A percentile compares a stretch with the other conserved stretches of the same genome.
Evolutionary conservation across 2,888 invertebrate genomes (phyloP).

Genomic region (Pteria penguin): DNA sequence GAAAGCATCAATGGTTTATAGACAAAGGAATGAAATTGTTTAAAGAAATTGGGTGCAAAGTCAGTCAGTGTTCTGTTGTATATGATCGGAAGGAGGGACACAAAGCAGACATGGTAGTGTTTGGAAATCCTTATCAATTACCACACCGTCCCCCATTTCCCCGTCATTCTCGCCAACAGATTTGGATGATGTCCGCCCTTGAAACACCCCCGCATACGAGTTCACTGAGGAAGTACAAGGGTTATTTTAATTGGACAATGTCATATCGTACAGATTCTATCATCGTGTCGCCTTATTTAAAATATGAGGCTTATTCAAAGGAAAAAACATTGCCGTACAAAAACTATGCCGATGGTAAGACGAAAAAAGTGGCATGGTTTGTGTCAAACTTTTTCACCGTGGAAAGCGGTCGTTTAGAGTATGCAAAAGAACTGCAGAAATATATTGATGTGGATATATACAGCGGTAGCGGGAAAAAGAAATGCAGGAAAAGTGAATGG

Average conservation of each 20-base stretch:
- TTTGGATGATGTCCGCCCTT: slow-evolving; percentile 34
- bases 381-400: slow-evolving; percentile 32
- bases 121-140: slow-evolving; percentile 30
- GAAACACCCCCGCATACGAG: slow-evolving; percentile 29
- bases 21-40: slow-evolving; percentile 19
- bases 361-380: slow-evolving; percentile 41
- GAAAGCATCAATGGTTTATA: slow-evolving; percentile 10
- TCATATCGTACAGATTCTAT: slow-evolving; percentile 39
- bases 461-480: slow-evolving; percentile 27
- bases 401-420: slow-evolving; percentile 32
- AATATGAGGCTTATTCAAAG: slow-evolving; percentile 19
- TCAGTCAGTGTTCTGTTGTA: slow-evolving; percentile 26
- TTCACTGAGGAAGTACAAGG: slow-evolving; percentile 11
- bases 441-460: slow-evolving; percentile 37
- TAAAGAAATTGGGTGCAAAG: slow-evolving; percentile 14
- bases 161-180: slow-evolving; percentile 17
- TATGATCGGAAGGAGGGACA: slow-evolving; percentile 22
- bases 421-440: slow-evolving; percentile 26
- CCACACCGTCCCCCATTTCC: slow-evolving; percentile 29
- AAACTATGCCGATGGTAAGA: slow-evolving; percentile 30
- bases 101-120: slow-evolving; percentile 29
- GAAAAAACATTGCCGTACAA: not conserved
- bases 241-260: slow-evolving; percentile 45
- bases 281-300: slow-evolving; percentile 39
- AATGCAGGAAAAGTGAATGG: slow-evolving; percentile 18